A percentile compares a stretch with the other conserved stretches of the same genome.
Conservation (phyloP, 2,113 vertebrate genomes). For the Melanotaenia duboulayi region DNA sequence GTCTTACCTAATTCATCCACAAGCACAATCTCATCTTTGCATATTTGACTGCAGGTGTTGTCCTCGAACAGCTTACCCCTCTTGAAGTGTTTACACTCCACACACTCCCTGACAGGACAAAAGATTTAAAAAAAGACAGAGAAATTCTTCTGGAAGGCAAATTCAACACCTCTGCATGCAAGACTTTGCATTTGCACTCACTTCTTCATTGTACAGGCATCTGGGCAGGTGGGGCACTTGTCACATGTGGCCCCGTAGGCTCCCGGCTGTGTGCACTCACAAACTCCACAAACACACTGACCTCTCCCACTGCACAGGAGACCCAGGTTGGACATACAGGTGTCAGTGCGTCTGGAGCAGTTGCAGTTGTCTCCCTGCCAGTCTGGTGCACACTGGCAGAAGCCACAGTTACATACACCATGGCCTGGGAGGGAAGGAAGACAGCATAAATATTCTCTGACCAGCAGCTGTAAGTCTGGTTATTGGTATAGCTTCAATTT, state of each 20-base stretch:
- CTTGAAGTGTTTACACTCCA: slow-evolving; percentile 95
- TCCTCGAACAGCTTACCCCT: slow-evolving; percentile 86
- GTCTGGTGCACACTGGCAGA: slow-evolving; percentile 91
- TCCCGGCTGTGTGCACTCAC: slow-evolving; percentile 93
- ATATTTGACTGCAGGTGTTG: slow-evolving; percentile 88
- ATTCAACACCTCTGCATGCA: background rate
- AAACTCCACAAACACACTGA: slow-evolving; percentile 91
- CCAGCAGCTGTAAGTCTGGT: background rate
- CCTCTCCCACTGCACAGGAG: slow-evolving; percentile 93
- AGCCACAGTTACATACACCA: slow-evolving; percentile 92
- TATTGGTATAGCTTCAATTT: background rate
- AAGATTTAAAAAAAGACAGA: background rate
- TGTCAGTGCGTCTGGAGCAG: slow-evolving; percentile 92
- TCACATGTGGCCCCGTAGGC: slow-evolving; percentile 94
- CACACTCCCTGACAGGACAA: slow-evolving; percentile 86
- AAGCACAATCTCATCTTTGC: slow-evolving; percentile 88
- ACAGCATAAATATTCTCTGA: background rate
- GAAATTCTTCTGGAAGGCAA: background rate
- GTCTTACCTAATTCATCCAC: slow-evolving; percentile 89
- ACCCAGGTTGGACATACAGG: slow-evolving; percentile 92
- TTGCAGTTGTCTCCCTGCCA: slow-evolving; percentile 97
- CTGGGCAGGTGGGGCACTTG: slow-evolving; percentile 96
- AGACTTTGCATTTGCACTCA: slow-evolving; percentile 57
- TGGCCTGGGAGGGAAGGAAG: slow-evolving; percentile 84
- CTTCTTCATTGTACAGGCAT: slow-evolving; percentile 97